phyloP scores from a whole-genome alignment of 1,140 invertebrate species.

The Lasioglossum albipes region DNA sequence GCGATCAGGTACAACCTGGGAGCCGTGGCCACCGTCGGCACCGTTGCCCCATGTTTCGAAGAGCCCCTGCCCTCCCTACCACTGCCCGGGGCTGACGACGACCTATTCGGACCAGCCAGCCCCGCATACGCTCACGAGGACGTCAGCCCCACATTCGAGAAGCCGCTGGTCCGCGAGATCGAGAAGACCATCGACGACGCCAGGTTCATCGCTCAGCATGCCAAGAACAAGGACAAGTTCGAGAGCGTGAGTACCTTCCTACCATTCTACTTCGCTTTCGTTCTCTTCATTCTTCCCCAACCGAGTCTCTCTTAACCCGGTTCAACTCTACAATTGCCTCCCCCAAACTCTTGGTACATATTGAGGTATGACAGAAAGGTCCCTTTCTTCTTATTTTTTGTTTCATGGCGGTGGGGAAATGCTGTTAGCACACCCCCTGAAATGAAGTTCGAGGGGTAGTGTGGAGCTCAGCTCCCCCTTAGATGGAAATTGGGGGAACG shows the following conservation, averaged over 20 bases:
- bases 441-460: too few relatives aligned
- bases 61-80: slow-evolving; percentile 86
- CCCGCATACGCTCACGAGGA: slow-evolving; percentile 82
- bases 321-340: too few relatives aligned
- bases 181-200: slow-evolving; percentile 94
- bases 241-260: slow-evolving; percentile 88
- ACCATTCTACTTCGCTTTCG: too few relatives aligned
- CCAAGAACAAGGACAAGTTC: slow-evolving; percentile 96
- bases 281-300: too few relatives aligned
- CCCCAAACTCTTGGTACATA: too few relatives aligned
- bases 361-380: too few relatives aligned
- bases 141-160: slow-evolving; percentile 89
- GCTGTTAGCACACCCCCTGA: too few relatives aligned
- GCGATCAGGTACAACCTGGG: slow-evolving; percentile 73
- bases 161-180: slow-evolving; percentile 87
- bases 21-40: slow-evolving; percentile 80
- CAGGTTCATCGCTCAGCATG: slow-evolving; percentile 95
- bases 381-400: too few relatives aligned
- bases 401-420: too few relatives aligned
- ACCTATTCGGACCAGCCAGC: slow-evolving; percentile 87
- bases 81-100: slow-evolving; percentile 87
- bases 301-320: too few relatives aligned
- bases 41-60: slow-evolving; percentile 82
- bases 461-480: too few relatives aligned
- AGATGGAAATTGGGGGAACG: too few relatives aligned